A percentile compares a stretch with the other conserved stretches of the same genome.
These are phyloP conservation scores for Ploceus nigricollis DNA, from an alignment of 2,113 vertebrate genomes.

Conservation along the genomic window DNA sequence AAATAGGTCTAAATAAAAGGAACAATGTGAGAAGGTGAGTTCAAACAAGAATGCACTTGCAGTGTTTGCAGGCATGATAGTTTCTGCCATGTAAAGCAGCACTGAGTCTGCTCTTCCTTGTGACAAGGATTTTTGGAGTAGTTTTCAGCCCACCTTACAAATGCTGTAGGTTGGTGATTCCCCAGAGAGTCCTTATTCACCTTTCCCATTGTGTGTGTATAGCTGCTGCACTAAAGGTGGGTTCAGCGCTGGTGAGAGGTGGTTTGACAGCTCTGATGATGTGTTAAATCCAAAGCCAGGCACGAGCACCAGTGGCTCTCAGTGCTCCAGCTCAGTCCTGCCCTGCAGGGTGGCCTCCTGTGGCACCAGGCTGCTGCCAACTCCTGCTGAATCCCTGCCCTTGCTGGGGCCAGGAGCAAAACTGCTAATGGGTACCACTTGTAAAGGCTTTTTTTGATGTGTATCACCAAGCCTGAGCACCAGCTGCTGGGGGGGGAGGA, in stretches of 20 bases:
- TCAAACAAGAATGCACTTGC: not conserved
- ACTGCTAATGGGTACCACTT: not conserved
- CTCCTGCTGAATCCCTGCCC: not conserved
- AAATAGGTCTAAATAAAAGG: not conserved
- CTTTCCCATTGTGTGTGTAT: not conserved
- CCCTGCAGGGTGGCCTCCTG: not conserved
- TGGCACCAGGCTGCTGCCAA: not conserved
- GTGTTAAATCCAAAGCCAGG: not conserved
- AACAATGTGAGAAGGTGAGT: not conserved
- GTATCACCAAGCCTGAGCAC: not conserved
- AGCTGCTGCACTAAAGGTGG: not conserved
- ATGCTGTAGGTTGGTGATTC: not conserved
- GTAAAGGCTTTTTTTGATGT: not conserved
- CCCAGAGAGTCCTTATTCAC: not conserved
- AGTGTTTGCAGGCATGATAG: not conserved
- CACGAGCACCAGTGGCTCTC: rapidly evolving
- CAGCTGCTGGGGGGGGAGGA: not conserved
- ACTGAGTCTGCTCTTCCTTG: not conserved
- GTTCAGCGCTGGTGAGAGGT: not conserved
- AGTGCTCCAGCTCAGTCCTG: not conserved
- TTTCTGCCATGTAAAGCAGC: not conserved
- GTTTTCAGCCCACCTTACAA: not conserved
- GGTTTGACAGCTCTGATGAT: not conserved
- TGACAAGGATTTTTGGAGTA: not conserved
- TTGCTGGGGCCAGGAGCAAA: not conserved